These are phyloP conservation scores for Microcebus griseorufus DNA, from an alignment of 2,113 vertebrate genomes.

Conservation along the genomic window DNA sequence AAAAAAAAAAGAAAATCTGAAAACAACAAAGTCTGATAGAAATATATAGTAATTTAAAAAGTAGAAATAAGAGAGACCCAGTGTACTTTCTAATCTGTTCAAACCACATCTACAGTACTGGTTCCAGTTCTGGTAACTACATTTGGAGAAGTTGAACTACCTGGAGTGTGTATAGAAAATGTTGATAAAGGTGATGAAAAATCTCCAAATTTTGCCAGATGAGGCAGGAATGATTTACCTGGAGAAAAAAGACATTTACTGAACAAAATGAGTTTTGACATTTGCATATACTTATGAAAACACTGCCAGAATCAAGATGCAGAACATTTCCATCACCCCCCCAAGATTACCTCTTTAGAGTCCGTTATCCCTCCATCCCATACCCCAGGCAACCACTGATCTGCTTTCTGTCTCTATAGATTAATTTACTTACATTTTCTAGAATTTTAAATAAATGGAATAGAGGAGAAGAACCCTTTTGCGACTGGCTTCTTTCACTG, in stretches of 20 bases:
- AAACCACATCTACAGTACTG: background rate
- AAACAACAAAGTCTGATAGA: background rate
- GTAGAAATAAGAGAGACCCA: background rate
- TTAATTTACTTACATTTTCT: background rate
- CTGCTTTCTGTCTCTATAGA: background rate
- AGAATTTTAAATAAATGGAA: background rate
- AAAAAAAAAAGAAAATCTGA: background rate
- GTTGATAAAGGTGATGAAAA: background rate
- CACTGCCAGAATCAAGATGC: background rate
- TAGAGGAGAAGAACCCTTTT: background rate
- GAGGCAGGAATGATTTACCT: background rate
- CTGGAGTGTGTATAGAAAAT: background rate
- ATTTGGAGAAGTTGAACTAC: background rate
- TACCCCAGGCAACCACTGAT: background rate
- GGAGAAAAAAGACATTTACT: background rate
- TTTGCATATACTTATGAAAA: background rate
- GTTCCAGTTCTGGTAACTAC: background rate
- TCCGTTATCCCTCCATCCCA: background rate
- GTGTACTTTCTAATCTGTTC: background rate
- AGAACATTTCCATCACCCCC: background rate
- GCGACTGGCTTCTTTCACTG: background rate
- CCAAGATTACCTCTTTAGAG: background rate
- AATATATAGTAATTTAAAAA: background rate
- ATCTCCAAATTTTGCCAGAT: background rate
- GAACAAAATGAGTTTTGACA: background rate